These are phyloP conservation scores for Apteryx owenii DNA, from an alignment of 2,113 vertebrate species.

Conservation along the genomic window DNA sequence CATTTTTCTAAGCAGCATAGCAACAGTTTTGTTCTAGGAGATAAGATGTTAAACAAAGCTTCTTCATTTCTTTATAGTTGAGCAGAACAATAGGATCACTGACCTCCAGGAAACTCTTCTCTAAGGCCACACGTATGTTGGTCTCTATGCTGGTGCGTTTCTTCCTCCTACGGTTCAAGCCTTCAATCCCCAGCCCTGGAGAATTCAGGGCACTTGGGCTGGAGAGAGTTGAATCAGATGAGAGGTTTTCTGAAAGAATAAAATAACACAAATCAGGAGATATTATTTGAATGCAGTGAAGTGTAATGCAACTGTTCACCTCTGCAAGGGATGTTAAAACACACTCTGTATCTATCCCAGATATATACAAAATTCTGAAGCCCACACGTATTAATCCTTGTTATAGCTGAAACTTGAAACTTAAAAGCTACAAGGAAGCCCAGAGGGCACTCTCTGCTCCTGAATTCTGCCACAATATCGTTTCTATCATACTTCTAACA, in stretches of 20 bases:
- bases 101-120: slow-evolving; percentile 99
- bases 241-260: slow-evolving; percentile 92
- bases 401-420: neutral
- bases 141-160: slow-evolving; percentile 99
- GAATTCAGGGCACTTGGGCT: slow-evolving; percentile 96
- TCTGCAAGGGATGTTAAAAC: neutral
- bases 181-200: slow-evolving; percentile 91
- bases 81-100: slow-evolving; percentile 41
- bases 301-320: neutral
- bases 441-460: neutral
- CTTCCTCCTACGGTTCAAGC: slow-evolving; percentile 98
- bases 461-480: neutral
- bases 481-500: neutral
- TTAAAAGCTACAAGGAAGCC: neutral
- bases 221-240: slow-evolving; percentile 93
- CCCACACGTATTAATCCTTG: neutral
- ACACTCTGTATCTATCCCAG: neutral
- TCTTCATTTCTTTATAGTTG: neutral
- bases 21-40: neutral
- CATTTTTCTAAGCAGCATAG: neutral
- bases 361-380: neutral
- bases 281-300: neutral
- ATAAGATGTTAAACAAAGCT: neutral
- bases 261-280: slow-evolving; percentile 16
- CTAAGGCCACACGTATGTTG: slow-evolving; percentile 99